A percentile compares a stretch with the other conserved stretches of the same genome.
Conservation (phyloP, 2,797 vertebrate species). For the Gambusia yucatana region DNA sequence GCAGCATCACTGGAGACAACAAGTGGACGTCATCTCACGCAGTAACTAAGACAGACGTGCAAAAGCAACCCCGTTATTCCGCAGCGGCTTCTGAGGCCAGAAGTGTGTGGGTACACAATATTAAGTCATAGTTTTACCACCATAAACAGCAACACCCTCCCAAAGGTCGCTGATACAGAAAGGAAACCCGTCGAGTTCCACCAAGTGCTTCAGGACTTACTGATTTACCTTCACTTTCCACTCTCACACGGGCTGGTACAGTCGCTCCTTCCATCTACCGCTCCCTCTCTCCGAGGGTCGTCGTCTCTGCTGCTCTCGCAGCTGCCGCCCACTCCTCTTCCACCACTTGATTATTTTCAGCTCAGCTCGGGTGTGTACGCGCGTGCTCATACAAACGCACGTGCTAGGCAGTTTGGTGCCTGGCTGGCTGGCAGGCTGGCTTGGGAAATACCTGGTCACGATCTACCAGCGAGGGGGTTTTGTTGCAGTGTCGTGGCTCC, state of each 20-base stretch:
- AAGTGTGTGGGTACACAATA: slow-evolving; percentile 13
- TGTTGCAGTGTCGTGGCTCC: slow-evolving; percentile 53
- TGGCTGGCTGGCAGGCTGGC: slow-evolving; percentile 57
- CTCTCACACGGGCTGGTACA: slow-evolving; percentile 55
- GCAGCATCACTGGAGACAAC: not conserved
- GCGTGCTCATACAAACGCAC: slow-evolving; percentile 22
- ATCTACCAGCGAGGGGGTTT: slow-evolving; percentile 57
- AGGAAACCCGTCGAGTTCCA: slow-evolving; percentile 49
- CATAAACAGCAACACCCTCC: slow-evolving; percentile 1
- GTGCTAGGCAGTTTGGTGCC: slow-evolving; percentile 47
- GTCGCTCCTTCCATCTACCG: slow-evolving; percentile 38
- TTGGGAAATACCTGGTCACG: slow-evolving; percentile 87
- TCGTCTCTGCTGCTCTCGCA: slow-evolving; percentile 63
- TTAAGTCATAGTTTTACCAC: slow-evolving; percentile 13
- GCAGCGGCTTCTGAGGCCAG: not conserved
- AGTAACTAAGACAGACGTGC: not conserved
- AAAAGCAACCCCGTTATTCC: not conserved
- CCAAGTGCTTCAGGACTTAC: slow-evolving; percentile 60
- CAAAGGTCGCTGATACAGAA: slow-evolving; percentile 41
- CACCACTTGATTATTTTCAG: slow-evolving; percentile 74
- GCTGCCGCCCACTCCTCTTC: slow-evolving; percentile 70
- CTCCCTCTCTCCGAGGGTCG: slow-evolving; percentile 54
- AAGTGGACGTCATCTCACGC: not conserved
- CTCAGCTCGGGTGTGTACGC: slow-evolving; percentile 30
- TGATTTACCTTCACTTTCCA: slow-evolving; percentile 60